Evolutionary conservation across 2,888 invertebrate species (phyloP).

Genomic region (Muscina levida): DNA sequence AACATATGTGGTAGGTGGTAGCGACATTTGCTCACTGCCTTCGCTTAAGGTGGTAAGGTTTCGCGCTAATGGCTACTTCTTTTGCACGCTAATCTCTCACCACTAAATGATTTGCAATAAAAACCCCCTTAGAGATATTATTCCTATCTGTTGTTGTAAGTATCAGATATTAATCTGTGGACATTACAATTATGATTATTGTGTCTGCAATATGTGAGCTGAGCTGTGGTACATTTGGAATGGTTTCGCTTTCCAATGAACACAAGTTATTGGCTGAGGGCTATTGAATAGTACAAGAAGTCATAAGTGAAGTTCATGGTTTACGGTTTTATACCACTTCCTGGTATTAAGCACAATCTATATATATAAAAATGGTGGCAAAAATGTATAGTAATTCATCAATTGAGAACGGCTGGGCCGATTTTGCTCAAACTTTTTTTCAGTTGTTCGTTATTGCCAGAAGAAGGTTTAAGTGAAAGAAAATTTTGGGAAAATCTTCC

Average conservation of each 20-base stretch:
- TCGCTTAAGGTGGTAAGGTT: conserved; percentile 41
- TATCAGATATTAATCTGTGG: conserved; percentile 38
- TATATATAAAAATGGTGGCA: too few species aligned
- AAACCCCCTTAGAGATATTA: neutral
- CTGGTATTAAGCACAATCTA: too few species aligned
- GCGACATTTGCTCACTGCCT: neutral
- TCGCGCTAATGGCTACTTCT: conserved; percentile 4
- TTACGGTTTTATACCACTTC: too few species aligned
- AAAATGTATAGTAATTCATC: too few species aligned
- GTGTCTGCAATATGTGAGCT: conserved; percentile 40
- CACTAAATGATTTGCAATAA: neutral
- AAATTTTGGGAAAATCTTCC: too few species aligned
- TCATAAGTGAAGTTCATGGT: too few species aligned
- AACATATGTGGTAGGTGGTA: neutral
- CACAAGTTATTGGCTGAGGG: conserved; percentile 15
- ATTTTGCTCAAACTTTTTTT: too few species aligned
- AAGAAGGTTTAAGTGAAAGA: too few species aligned
- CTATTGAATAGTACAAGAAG: too few species aligned
- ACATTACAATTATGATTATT: conserved; percentile 43
- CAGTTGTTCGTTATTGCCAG: too few species aligned
- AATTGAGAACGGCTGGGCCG: too few species aligned
- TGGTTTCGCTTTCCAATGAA: neutral
- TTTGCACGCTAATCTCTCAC: neutral
- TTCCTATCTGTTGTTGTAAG: conserved; percentile 26
- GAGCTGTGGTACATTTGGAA: conserved; percentile 5